phyloP scores from a whole-genome alignment of 2,113 vertebrate genomes.

The Myotis yumanensis region DNA sequence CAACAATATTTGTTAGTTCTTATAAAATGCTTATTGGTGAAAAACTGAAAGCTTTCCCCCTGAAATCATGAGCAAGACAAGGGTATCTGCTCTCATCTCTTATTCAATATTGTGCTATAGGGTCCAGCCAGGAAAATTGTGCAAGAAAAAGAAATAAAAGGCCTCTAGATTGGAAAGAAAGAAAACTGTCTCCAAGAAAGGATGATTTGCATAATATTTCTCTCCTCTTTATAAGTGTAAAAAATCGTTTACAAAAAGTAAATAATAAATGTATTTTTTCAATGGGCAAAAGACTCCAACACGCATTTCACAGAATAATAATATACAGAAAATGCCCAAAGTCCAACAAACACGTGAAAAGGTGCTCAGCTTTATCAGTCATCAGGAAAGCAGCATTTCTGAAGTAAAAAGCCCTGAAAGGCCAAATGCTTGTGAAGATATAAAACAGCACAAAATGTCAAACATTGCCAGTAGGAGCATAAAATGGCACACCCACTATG shows the following conservation, averaged over 20 bases:
- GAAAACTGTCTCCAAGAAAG: background rate
- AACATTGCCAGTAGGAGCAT: background rate
- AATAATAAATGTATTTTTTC: background rate
- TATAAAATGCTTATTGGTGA: background rate
- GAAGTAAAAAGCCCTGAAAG: background rate
- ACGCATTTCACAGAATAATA: background rate
- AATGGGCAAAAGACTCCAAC: background rate
- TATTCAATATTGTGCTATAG: background rate
- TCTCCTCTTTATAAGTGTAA: background rate
- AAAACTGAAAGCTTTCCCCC: background rate
- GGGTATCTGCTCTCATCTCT: background rate
- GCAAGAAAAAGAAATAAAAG: background rate
- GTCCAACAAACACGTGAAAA: background rate
- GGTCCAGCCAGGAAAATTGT: background rate
- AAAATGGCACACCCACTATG: background rate
- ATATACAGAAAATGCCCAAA: too few relatives aligned
- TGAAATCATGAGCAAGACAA: background rate
- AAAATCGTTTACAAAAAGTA: constrained; percentile 3
- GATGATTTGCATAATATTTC: background rate
- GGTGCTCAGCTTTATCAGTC: background rate
- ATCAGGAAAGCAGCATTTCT: background rate
- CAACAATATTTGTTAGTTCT: background rate
- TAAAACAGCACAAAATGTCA: background rate
- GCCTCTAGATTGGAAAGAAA: background rate
- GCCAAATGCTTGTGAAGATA: background rate